Evolutionary conservation across 2,113 vertebrate species (phyloP).

Genomic region (Myrmecobius fasciatus): DNA sequence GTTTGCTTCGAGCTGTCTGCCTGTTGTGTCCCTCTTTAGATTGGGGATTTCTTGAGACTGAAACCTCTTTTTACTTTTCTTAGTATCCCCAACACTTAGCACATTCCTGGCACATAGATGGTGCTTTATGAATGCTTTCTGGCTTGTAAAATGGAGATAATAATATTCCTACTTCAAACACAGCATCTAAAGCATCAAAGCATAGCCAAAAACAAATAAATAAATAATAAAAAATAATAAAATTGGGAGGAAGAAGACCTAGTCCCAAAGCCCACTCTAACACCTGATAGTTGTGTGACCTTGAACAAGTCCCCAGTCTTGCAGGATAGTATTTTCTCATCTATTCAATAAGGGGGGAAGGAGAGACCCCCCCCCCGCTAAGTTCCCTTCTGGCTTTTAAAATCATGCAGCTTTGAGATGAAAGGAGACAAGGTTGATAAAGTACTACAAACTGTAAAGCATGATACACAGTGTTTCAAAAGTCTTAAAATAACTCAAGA

Average conservation of each 20-base stretch:
- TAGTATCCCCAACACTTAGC: background rate
- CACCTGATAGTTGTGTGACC: background rate
- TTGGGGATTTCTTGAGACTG: background rate
- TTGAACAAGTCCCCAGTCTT: background rate
- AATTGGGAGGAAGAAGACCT: background rate
- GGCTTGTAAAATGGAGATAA: background rate
- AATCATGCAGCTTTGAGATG: background rate
- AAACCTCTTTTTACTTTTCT: background rate
- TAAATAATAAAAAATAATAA: rapidly evolving
- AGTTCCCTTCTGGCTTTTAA: background rate
- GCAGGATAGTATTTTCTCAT: background rate
- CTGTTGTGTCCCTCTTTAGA: background rate
- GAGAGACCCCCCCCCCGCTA: background rate
- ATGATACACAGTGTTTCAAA: background rate
- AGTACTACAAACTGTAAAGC: background rate
- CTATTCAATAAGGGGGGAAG: background rate
- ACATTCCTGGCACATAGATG: background rate
- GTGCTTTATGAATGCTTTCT: background rate
- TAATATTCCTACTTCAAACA: background rate
- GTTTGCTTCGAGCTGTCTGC: background rate
- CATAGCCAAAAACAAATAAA: no score
- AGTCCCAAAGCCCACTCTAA: background rate
- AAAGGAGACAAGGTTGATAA: background rate
- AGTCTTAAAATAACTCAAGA: background rate
- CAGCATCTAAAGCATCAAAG: background rate